phyloP scores from a whole-genome alignment of 2,888 invertebrate genomes.

The Allolobophora icterica region DNA sequence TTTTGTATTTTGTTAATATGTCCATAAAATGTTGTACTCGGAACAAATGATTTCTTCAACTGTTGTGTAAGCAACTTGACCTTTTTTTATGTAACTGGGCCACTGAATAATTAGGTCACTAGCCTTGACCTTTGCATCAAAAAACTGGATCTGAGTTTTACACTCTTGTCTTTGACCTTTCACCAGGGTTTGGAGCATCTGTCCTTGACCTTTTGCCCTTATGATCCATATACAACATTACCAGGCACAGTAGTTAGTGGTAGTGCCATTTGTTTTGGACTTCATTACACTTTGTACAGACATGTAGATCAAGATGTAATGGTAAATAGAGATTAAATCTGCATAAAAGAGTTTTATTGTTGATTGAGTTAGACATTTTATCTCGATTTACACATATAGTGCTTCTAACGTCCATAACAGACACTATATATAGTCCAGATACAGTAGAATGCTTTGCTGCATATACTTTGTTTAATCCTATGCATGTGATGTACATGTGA shows the following conservation, averaged over 20 bases:
- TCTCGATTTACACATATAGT: background rate
- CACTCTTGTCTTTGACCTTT: background rate
- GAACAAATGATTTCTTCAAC: background rate
- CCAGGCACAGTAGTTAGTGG: conserved; percentile 8
- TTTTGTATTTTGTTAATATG: background rate
- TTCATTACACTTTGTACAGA: background rate
- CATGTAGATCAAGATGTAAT: background rate
- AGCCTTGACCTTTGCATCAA: too few relatives aligned
- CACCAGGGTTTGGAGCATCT: background rate
- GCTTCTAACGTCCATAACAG: background rate
- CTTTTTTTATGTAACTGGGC: background rate
- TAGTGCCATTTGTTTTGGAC: background rate
- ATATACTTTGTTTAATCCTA: background rate
- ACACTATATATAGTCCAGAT: background rate
- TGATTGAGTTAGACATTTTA: too few relatives aligned
- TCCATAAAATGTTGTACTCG: background rate
- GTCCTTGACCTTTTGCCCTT: background rate
- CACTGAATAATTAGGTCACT: too few relatives aligned
- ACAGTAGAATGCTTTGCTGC: background rate
- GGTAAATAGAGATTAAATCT: background rate
- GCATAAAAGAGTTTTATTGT: background rate
- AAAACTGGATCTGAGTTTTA: too few relatives aligned
- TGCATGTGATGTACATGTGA: background rate
- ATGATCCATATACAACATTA: background rate
- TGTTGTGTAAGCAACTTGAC: background rate